Evolutionary conservation across 1,140 invertebrate species (phyloP), one percentile per base, ranked within the genome.

Genomic region (Cotesia glomerata): DNA sequence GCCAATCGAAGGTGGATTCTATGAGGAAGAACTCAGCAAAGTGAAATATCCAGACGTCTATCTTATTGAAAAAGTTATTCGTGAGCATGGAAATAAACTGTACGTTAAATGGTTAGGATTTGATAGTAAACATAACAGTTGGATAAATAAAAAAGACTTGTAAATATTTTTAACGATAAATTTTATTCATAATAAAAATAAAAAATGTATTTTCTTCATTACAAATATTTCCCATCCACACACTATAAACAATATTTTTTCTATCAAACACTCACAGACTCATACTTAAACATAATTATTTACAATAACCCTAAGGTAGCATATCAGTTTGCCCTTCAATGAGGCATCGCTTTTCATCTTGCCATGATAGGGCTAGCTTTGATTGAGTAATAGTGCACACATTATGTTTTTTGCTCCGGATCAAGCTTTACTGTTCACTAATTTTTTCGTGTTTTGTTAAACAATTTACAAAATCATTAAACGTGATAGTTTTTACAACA

Each of bases 391-490:
- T 34, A 13, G 74, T 69, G 64, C 67, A 64, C 16, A 71, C 69
- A 35, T 54, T 49, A 54, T 63, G 61, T 13, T 56, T 56, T 14
- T 64, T 71, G 54, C 49, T 54, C n/a, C 13, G 58, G 32, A 70
- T 62, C 8, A 62, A 62, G 49, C 45, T 9, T 64, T 64, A 35
- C 3, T 35, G 4, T 16, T 5, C 13, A 16, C 8, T 56, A 7
- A 56, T 5, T 34, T 54, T 35, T 54, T 34, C 5, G 58, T 58
- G 14, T 16, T 59, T n/a, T 8, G 54, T 32, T 11, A 64, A 69
- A 72, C 58, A 75, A 11, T 72, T 8, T 51, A 65, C 75, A 61
- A 69, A 74, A 66, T 68, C 70, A 35, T 71, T 49, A 64, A 65
- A 63, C 14, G 59, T 71, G 4, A 64, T 71, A 7, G 9, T 74